Percentiles rank a stretch among this genome's conserved stretches.
phyloP scores from a whole-genome alignment of 2,113 vertebrate genomes.

The Bombycilla garrulus region DNA sequence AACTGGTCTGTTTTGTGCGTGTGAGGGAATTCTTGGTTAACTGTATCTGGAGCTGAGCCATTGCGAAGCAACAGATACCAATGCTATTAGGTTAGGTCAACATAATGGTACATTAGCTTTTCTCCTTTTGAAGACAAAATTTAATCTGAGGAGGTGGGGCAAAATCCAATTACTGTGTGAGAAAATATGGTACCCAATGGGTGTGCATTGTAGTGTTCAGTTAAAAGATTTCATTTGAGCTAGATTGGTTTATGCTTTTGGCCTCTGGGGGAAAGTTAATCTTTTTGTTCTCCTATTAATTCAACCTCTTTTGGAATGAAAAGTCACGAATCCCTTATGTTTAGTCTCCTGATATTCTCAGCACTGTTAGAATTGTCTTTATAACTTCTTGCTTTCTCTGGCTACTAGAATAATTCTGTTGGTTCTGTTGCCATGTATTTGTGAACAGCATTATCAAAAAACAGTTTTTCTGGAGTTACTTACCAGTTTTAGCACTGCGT shows the following conservation, averaged over 20 bases:
- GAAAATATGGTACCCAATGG: background rate
- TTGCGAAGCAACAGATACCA: background rate
- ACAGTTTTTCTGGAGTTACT: background rate
- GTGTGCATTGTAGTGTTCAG: background rate
- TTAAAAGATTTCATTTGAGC: background rate
- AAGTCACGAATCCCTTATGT: background rate
- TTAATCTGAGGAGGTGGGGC: background rate
- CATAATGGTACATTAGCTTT: background rate
- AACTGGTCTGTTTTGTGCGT: background rate
- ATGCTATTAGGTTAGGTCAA: background rate
- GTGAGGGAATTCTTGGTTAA: background rate
- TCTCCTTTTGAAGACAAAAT: background rate
- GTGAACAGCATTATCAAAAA: background rate
- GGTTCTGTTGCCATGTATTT: background rate
- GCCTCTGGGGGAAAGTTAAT: background rate
- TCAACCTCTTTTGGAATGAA: background rate
- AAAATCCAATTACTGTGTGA: background rate
- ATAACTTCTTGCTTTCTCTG: background rate
- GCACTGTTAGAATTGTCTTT: background rate
- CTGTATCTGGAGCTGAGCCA: background rate
- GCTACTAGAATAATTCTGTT: background rate
- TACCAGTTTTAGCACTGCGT: background rate
- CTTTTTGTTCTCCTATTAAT: too few relatives aligned
- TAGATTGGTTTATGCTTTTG: background rate
- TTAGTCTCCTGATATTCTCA: background rate